Conservation (phyloP, 30 jellyfish, hydroid and myxozoan genomes). For the Hydra vulgaris region DNA sequence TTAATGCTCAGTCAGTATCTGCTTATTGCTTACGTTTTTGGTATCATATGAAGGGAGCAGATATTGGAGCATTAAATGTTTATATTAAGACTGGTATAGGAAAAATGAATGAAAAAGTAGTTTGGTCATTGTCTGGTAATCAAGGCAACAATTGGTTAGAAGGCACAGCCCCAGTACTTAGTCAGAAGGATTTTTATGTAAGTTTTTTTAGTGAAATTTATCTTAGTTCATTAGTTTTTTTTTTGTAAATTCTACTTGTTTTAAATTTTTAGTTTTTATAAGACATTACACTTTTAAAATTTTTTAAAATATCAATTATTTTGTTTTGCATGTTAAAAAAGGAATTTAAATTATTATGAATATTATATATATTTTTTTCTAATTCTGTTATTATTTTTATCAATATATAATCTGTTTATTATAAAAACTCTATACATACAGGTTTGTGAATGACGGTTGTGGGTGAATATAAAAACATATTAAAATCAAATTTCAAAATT, state of each 20-base stretch:
- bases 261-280: too few relatives aligned
- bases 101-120: slow-evolving; percentile 42
- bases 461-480: too few relatives aligned
- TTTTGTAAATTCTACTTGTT: neutral
- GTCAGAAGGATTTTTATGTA: slow-evolving; percentile 58
- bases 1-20: slow-evolving; percentile 15
- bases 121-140: slow-evolving; percentile 91
- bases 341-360: neutral
- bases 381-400: too few relatives aligned
- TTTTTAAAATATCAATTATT: too few relatives aligned
- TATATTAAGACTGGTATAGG: slow-evolving; percentile 62
- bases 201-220: neutral
- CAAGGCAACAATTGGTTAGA: slow-evolving; percentile 51
- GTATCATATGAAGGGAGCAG: slow-evolving; percentile 82
- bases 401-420: too few relatives aligned
- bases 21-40: slow-evolving; percentile 66
- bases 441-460: too few relatives aligned
- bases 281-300: neutral
- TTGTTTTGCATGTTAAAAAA: neutral
- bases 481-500: too few relatives aligned
- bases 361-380: too few relatives aligned
- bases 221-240: neutral
- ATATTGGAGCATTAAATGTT: slow-evolving; percentile 69
- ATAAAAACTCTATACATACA: too few relatives aligned
- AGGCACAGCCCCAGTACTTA: slow-evolving; percentile 64